Evolutionary conservation across 2,888 invertebrate species (phyloP).

Genomic region (Eledona agricola): DNA sequence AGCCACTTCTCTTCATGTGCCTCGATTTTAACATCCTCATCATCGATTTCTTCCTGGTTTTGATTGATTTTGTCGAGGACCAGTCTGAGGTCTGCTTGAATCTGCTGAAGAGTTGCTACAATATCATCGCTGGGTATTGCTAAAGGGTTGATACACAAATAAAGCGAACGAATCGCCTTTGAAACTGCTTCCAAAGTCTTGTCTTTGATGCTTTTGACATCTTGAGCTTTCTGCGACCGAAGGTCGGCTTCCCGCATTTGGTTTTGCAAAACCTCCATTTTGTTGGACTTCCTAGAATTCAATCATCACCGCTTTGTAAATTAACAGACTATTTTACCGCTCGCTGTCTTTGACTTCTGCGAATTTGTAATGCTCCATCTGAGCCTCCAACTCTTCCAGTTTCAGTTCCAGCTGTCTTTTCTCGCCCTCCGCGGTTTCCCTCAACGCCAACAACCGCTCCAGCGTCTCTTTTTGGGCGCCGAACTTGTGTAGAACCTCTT

Average conservation of each 20-base stretch:
- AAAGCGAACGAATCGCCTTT: constrained; percentile 44
- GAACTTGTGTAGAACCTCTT: constrained; percentile 79
- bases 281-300: constrained; percentile 73
- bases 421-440: constrained; percentile 77
- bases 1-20: constrained; percentile 59
- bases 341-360: constrained; percentile 83
- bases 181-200: constrained; percentile 44
- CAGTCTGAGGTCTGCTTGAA: constrained; percentile 9
- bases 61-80: constrained; percentile 23
- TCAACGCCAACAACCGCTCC: constrained; percentile 73
- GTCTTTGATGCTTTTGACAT: constrained; percentile 41
- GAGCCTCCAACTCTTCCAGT: constrained; percentile 71
- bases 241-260: constrained; percentile 66
- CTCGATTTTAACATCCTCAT: constrained; percentile 4
- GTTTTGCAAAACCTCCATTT: constrained; percentile 71
- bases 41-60: constrained; percentile 11
- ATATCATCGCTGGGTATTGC: constrained; percentile 42
- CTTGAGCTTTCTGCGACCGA: constrained; percentile 56
- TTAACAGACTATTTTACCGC: too few species aligned
- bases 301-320: too few species aligned
- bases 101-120: too few species aligned
- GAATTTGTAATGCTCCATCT: constrained; percentile 80
- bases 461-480: constrained; percentile 78
- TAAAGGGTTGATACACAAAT: constrained; percentile 49
- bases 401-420: constrained; percentile 75